Evolutionary conservation across 2,888 invertebrate species (phyloP).

Genomic region (Xylota sylvarum): DNA sequence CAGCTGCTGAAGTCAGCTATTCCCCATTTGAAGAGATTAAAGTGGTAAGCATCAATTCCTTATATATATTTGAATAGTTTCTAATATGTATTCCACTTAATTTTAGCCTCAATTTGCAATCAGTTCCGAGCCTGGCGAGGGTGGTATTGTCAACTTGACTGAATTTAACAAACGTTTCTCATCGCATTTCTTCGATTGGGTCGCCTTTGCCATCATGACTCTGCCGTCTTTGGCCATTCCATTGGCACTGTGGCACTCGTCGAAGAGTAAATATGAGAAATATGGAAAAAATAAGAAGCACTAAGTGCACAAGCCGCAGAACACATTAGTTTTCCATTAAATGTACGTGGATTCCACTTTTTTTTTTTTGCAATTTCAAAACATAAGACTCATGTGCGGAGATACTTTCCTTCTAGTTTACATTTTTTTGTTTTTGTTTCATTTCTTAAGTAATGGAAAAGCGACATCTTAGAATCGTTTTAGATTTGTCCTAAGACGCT

Average conservation of each 20-base stretch:
- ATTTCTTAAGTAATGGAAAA: constrained; percentile 49
- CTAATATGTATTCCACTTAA: constrained; percentile 45
- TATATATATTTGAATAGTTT: neutral
- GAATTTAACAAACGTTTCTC: constrained; percentile 99
- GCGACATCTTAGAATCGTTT: constrained; percentile 80
- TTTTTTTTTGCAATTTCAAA: constrained; percentile 39
- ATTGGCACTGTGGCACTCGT: constrained; percentile 96
- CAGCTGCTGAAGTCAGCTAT: constrained; percentile 97
- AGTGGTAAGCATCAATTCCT: constrained; percentile 85
- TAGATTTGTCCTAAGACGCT: constrained; percentile 81
- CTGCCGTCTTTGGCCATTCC: constrained; percentile 97
- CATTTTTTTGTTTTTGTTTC: constrained; percentile 43
- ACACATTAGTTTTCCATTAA: constrained; percentile 29
- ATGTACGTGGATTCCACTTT: constrained; percentile 20
- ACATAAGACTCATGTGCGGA: constrained; percentile 58
- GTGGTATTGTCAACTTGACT: constrained; percentile 95
- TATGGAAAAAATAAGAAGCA: constrained; percentile 90
- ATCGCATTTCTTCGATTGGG: constrained; percentile 98
- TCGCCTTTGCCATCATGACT: constrained; percentile 98
- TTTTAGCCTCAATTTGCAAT: constrained; percentile 89
- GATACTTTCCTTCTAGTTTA: constrained; percentile 41
- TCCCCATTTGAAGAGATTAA: constrained; percentile 92
- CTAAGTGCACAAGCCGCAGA: constrained; percentile 78
- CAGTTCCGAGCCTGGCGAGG: constrained; percentile 97
- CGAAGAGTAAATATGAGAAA: constrained; percentile 97